A percentile compares a stretch with the other conserved stretches of the same genome.
These are phyloP conservation scores for Eupeodes luniger DNA, from an alignment of 2,888 invertebrate genomes.

Conservation along the genomic window DNA sequence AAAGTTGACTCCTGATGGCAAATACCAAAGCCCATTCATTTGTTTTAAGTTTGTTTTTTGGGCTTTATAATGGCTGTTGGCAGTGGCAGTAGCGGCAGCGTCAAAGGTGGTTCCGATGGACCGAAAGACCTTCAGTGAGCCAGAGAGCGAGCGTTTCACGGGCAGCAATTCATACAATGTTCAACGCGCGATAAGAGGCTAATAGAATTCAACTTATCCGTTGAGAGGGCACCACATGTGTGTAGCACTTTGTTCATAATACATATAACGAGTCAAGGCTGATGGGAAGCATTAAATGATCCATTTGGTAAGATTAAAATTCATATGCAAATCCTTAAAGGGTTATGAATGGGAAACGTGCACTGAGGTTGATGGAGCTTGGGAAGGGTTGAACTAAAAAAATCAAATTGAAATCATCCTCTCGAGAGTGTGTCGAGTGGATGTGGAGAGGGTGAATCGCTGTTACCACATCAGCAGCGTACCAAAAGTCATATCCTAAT, in stretches of 20 bases:
- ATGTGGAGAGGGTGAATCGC: slow-evolving; percentile 18
- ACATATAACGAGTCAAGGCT: slow-evolving; percentile 31
- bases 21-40: slow-evolving; percentile 75
- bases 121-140: too few relatives aligned
- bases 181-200: slow-evolving; percentile 74
- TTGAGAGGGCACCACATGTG: slow-evolving; percentile 73
- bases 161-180: slow-evolving; percentile 60
- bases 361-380: background rate
- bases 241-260: slow-evolving; percentile 24
- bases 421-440: background rate
- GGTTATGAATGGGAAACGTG: slow-evolving; percentile 19
- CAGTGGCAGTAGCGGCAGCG: background rate
- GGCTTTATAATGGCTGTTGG: background rate
- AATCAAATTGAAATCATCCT: slow-evolving; percentile 66
- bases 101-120: background rate
- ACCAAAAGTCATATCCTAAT: slow-evolving; percentile 60
- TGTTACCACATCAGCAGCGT: slow-evolving; percentile 24
- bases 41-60: slow-evolving; percentile 32
- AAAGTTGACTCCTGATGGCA: slow-evolving; percentile 75
- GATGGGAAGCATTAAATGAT: slow-evolving; percentile 68
- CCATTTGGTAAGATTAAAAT: slow-evolving; percentile 77
- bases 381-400: slow-evolving; percentile 50
- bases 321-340: slow-evolving; percentile 77
- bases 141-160: slow-evolving; percentile 33
- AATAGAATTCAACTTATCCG: slow-evolving; percentile 76